Evolutionary conservation across 2,797 vertebrate genomes (phyloP), one percentile per base, ranked within the genome.

Genomic region (Bradypodion ventrale): DNA sequence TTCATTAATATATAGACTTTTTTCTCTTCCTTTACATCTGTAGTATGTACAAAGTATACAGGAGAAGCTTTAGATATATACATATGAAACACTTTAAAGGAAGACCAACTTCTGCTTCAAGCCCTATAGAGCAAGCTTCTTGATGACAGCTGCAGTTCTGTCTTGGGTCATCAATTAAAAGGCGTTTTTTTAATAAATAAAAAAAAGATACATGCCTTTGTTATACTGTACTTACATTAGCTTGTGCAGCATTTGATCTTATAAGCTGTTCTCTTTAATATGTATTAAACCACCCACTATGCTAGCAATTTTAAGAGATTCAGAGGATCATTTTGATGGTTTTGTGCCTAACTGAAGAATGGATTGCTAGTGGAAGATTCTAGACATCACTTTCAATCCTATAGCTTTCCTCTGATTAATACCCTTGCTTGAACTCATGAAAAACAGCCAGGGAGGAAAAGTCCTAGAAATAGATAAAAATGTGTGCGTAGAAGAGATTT

Each of bases 21-120:
- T 52, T 69, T 21, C 52, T 15, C 37, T 63, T 23, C 40, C 27
- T 72, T 78, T 59, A 77, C n/a, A 69, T 37, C 66, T 77, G 66
- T 78, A 29, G 7, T 83, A 83, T 83, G 46, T 83, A 83, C 80
- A 78, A 60, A 59, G 68, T 83, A 78, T 79, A 83, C 56, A 35
- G 52, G 46, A 40, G 49, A 72, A 52, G 49, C 46, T 60, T 62
- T 78, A 78, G 42, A 78, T 35, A 62, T 81, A 49, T 70, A 62
- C 40, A 76, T 62, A 44, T 44, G 42, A 23, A 68, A 37, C 65
- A 63, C 35, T 63, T 15, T n/a, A 75, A 81, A 85, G 56, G 73
- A 78, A 86, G 80, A 83, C 80, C 44, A 46, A 5, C 79, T 79
- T 60, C 37, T 75, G 13, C 19, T 62, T 27, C 25, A 19, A 62